Base-by-base conservation (phyloP, 92 coral and sea anemone species). In the Parazoanthus swiftii region DNA sequence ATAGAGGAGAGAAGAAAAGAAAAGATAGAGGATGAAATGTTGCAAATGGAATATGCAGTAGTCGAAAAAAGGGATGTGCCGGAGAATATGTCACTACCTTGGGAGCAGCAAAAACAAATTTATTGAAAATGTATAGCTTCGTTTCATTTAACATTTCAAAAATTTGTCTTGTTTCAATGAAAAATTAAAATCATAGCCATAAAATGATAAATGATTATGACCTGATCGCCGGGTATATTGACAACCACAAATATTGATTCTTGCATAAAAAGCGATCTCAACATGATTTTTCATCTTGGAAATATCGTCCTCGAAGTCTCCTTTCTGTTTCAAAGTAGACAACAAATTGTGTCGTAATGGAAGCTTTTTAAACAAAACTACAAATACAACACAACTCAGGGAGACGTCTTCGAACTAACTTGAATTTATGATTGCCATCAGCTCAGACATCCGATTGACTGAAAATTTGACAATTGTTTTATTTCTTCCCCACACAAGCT, bases 101-200 rank as follows among this genome's bases (percentile, higher is more conserved):
- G 89, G 89, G 74, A 88, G 33, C 93, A 88, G 33, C 93, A 91
- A 48, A n/a, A 11, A n/a, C 79, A 88, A 15, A 85, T 91, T 50
- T 29, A 29, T 29, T 29, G 33, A 29, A 29, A 9, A 63, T 63
- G 9, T 63, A n/a, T n/a, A n/a, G 76, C 76, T 72, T 72, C 76
- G 6, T 72, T n/a, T 15, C 0, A 11, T 29, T 29, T 29, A 29
- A 29, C 33, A 29, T 29, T 29, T 29, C 33, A 72, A n/a, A n/a
- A 11, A 11, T 0, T n/a, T 23, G 35, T n/a, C 38, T 33, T 72
- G 76, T 10, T 33, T 11, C 7, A 72, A 33, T 8, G n/a, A 72
- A 29, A 29, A 29, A 29, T 29, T 29, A 29, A 29, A 29, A 29
- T 29, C 33, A 29, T 29, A 29, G 33, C 33, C 33, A 29, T 29